Evolutionary conservation across 2,888 invertebrate genomes (phyloP).

Genomic region (Cyclophora punctaria): DNA sequence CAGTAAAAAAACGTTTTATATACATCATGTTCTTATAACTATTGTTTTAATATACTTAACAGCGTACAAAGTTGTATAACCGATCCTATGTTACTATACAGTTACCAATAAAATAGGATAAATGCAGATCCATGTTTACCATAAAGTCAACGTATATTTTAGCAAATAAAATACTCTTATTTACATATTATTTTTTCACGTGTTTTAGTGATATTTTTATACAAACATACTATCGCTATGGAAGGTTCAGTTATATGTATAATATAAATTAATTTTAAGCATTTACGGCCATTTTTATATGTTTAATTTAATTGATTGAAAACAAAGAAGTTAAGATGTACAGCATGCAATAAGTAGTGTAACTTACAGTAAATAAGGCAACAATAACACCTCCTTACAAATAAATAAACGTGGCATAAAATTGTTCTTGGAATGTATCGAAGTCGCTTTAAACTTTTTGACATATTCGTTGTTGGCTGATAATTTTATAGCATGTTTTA

Average conservation of each 20-base stretch:
- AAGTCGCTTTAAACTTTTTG: too few relatives aligned
- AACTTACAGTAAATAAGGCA: too few relatives aligned
- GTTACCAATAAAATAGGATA: slow-evolving; percentile 7
- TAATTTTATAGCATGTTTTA: too few relatives aligned
- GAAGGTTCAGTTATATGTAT: background rate
- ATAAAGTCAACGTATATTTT: background rate
- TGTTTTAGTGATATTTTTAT: background rate
- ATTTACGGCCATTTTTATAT: slow-evolving; percentile 51
- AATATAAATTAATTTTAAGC: slow-evolving; percentile 19
- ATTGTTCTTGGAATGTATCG: too few relatives aligned
- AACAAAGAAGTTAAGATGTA: slow-evolving; percentile 2
- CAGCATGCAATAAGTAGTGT: too few relatives aligned
- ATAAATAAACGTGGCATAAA: too few relatives aligned
- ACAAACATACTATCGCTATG: background rate
- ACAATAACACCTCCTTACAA: too few relatives aligned
- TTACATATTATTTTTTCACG: background rate
- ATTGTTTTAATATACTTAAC: too few relatives aligned
- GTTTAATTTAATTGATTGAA: slow-evolving; percentile 41
- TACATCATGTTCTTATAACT: too few relatives aligned
- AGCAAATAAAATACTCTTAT: slow-evolving; percentile 5
- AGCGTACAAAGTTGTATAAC: too few relatives aligned
- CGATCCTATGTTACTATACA: background rate
- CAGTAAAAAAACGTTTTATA: too few relatives aligned
- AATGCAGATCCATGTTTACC: background rate
- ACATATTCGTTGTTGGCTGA: too few relatives aligned